phyloP scores from a whole-genome alignment of 2,113 vertebrate species.

The Syrrhaptes paradoxus region DNA sequence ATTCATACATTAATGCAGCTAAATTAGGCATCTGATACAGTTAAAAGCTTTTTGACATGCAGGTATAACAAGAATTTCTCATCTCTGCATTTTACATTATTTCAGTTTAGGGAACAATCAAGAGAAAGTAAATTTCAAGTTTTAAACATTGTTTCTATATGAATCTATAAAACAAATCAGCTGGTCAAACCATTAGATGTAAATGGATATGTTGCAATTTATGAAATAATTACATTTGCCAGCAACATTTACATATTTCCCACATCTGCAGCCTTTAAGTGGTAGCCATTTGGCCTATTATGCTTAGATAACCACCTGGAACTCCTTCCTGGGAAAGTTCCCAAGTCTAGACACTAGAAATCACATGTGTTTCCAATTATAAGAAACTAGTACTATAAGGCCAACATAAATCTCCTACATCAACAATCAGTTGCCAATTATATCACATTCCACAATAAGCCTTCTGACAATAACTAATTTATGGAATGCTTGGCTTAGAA shows the following conservation, averaged over 20 bases:
- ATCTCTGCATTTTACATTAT: background rate
- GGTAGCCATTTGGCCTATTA: constrained; percentile 56
- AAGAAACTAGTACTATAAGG: constrained; percentile 54
- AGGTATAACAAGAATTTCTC: background rate
- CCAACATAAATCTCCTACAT: constrained; percentile 63
- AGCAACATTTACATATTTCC: constrained; percentile 31
- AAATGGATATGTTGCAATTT: background rate
- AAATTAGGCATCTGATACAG: background rate
- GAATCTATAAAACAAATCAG: background rate
- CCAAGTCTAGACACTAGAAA: constrained; percentile 76
- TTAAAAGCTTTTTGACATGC: background rate
- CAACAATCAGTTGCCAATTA: constrained; percentile 66
- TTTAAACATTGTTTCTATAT: background rate
- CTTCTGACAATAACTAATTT: constrained; percentile 46
- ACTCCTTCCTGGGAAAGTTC: constrained; percentile 74
- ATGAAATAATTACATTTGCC: constrained; percentile 31
- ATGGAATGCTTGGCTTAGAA: constrained; percentile 49
- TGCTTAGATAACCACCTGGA: constrained; percentile 77
- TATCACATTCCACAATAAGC: constrained; percentile 62
- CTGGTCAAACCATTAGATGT: background rate
- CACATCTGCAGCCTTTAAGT: constrained; percentile 49
- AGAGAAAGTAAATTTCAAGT: background rate
- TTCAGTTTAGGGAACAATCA: background rate
- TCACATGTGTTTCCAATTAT: constrained; percentile 74
- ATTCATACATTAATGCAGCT: background rate